Evolutionary conservation across 2,797 vertebrate species (phyloP).

Genomic region (Silurus lanzhouensis): DNA sequence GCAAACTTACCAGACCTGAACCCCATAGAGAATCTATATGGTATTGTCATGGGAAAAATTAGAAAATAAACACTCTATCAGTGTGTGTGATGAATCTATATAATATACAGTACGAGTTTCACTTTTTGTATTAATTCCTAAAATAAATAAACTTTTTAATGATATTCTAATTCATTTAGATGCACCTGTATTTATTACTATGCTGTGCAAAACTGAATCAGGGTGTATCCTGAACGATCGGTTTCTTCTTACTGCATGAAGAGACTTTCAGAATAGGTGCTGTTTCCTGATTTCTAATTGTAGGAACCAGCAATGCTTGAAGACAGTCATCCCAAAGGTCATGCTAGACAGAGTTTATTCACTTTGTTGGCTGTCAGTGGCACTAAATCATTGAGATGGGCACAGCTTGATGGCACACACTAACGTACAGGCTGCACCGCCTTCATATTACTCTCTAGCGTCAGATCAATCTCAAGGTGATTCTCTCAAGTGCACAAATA

Average conservation of each 20-base stretch:
- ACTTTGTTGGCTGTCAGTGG: constrained; percentile 37
- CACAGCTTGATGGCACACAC: constrained; percentile 41
- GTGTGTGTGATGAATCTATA: too few species aligned
- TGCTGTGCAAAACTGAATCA: not conserved
- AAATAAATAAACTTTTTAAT: too few species aligned
- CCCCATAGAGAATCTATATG: too few species aligned
- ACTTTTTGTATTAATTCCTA: too few species aligned
- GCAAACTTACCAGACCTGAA: too few species aligned
- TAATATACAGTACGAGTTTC: too few species aligned
- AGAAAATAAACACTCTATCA: too few species aligned
- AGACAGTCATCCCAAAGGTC: constrained; percentile 35
- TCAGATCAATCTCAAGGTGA: constrained; percentile 51
- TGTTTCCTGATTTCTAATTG: constrained; percentile 7
- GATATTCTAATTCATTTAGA: too few species aligned
- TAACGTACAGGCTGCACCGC: constrained; percentile 5
- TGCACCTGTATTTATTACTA: not conserved
- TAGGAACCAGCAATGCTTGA: not conserved
- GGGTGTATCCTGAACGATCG: not conserved
- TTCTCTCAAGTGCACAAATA: constrained; percentile 39
- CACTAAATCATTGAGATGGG: constrained; percentile 39
- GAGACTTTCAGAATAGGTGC: not conserved
- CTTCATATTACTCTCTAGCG: constrained; percentile 40
- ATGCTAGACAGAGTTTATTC: constrained; percentile 36
- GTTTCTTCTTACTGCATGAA: not conserved
- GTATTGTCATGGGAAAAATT: too few species aligned